These are phyloP conservation scores for Istiophorus platypterus DNA, from an alignment of 2,113 vertebrate genomes.

Conservation along the genomic window DNA sequence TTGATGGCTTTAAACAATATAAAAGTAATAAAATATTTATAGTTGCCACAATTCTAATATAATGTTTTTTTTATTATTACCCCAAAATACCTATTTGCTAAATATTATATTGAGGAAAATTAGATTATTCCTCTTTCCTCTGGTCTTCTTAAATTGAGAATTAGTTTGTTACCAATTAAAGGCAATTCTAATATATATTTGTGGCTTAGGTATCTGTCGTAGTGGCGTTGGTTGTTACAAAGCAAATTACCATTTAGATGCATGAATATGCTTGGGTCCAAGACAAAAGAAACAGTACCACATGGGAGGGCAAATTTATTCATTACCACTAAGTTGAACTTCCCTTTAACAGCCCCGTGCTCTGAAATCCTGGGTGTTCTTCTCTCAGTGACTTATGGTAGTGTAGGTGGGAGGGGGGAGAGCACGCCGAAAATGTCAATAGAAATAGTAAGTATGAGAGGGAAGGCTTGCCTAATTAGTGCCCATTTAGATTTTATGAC, in stretches of 20 bases:
- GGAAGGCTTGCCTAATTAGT: conserved; percentile 99
- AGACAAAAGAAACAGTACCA: conserved; percentile 92
- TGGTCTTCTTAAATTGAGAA: not conserved
- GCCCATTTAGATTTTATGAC: conserved; percentile 99
- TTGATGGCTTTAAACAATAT: not conserved
- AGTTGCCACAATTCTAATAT: conserved; percentile 9
- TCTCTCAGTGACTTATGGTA: conserved; percentile 99
- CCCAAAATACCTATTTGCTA: conserved; percentile 3
- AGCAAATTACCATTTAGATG: conserved; percentile 76
- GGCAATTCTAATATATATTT: conserved; percentile 51
- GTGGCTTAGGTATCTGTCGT: conserved; percentile 43
- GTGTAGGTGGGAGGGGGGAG: conserved; percentile 86
- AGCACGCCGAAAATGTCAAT: conserved; percentile 99
- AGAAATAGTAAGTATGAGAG: conserved; percentile 99
- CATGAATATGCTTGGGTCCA: conserved; percentile 86
- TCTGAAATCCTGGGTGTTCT: conserved; percentile 98
- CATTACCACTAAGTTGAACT: conserved; percentile 99
- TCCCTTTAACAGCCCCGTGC: conserved; percentile 98
- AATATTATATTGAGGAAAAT: conserved; percentile 20
- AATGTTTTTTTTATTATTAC: conserved; percentile 30
- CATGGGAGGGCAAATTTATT: conserved; percentile 97
- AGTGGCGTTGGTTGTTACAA: conserved; percentile 42
- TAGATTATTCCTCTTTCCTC: not conserved
- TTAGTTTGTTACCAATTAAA: conserved; percentile 47
- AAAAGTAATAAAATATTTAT: conserved; percentile 12